phyloP scores from a whole-genome alignment of 2,113 vertebrate species.

The Spea multiplicata region DNA sequence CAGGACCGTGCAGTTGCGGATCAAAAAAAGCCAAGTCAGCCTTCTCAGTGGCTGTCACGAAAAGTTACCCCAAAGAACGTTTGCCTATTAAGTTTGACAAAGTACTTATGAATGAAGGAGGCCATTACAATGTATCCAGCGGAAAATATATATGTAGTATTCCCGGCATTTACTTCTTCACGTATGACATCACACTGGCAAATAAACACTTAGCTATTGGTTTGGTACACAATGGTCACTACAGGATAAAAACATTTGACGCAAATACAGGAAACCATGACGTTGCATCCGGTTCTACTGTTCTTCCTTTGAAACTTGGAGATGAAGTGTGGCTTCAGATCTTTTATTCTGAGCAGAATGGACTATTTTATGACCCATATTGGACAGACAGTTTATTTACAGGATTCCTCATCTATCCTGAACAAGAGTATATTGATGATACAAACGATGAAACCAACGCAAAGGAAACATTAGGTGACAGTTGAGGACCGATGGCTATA shows the following conservation, averaged over 20 bases:
- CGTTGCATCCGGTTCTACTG: slow-evolving; percentile 88
- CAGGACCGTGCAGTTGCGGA: slow-evolving; percentile 81
- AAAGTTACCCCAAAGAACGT: slow-evolving; percentile 90
- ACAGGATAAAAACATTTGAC: slow-evolving; percentile 93
- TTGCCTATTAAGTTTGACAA: slow-evolving; percentile 91
- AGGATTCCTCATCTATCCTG: slow-evolving; percentile 90
- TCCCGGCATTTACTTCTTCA: slow-evolving; percentile 93
- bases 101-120: slow-evolving; percentile 90
- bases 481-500: background rate
- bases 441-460: slow-evolving; percentile 52
- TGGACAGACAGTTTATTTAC: slow-evolving; percentile 98
- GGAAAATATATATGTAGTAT: slow-evolving; percentile 89
- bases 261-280: slow-evolving; percentile 95
- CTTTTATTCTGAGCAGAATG: slow-evolving; percentile 94
- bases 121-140: slow-evolving; percentile 84
- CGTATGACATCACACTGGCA: slow-evolving; percentile 92
- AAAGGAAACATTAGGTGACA: background rate
- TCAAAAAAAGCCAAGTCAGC: slow-evolving; percentile 75
- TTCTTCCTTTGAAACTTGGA: slow-evolving; percentile 76
- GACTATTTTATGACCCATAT: slow-evolving; percentile 93
- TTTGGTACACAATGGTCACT: slow-evolving; percentile 91
- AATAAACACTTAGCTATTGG: slow-evolving; percentile 96
- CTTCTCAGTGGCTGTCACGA: slow-evolving; percentile 90
- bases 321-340: slow-evolving; percentile 98
- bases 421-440: slow-evolving; percentile 75